Conservation (phyloP, 2,113 vertebrate genomes). For the Turnix velox region DNA sequence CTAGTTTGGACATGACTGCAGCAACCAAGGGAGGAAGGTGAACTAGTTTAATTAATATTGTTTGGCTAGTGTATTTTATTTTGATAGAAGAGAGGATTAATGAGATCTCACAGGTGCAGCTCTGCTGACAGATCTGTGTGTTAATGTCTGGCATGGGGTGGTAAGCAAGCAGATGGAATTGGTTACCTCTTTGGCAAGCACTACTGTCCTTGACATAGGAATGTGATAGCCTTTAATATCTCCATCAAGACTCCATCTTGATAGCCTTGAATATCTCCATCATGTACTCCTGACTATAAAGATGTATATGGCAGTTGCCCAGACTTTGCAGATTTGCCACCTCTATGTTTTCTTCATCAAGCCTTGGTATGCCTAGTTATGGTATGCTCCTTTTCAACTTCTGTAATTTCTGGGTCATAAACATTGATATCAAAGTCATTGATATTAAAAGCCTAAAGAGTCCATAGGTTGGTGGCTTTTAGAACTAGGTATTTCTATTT, state of each 20-base stretch:
- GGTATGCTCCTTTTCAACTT: not conserved
- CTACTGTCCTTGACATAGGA: not conserved
- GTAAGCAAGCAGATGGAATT: not conserved
- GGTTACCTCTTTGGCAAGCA: not conserved
- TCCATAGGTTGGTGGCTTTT: not conserved
- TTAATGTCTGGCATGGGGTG: not conserved
- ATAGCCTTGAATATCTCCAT: not conserved
- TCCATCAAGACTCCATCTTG: not conserved
- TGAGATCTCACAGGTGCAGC: slow-evolving; percentile 3
- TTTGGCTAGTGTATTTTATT: not conserved
- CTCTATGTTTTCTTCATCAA: not conserved
- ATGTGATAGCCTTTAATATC: not conserved
- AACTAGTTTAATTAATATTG: not conserved
- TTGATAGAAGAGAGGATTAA: slow-evolving; percentile 23
- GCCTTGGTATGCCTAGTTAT: not conserved
- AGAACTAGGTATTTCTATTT: not conserved
- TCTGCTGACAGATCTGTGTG: not conserved
- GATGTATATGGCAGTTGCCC: not conserved
- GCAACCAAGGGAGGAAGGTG: not conserved
- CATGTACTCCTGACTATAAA: not conserved
- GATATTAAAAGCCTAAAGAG: not conserved
- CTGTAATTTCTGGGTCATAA: not conserved
- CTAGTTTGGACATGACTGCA: not conserved
- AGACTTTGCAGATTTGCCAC: not conserved
- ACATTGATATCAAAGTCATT: not conserved